A percentile compares a stretch with the other conserved stretches of the same genome.
Evolutionary conservation across 2,888 invertebrate species (phyloP).

Genomic region (Protodeltote pygarga): DNA sequence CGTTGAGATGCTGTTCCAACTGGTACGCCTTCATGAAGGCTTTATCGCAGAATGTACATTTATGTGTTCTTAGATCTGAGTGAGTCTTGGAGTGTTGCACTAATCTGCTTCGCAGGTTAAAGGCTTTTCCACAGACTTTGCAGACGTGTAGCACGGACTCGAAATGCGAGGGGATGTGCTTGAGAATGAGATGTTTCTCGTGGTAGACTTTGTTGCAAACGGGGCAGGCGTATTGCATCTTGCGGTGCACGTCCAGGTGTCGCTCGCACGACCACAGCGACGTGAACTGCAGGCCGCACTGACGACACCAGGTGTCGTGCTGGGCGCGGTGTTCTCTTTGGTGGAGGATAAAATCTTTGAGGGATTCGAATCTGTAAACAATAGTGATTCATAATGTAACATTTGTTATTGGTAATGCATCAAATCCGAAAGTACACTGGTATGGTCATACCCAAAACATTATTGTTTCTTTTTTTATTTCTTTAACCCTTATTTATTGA

Average conservation of each 20-base stretch:
- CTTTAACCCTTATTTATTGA: too few species aligned
- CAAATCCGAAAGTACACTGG: too few species aligned
- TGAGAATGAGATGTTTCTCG: slow-evolving; percentile 73
- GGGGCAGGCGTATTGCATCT: slow-evolving; percentile 80
- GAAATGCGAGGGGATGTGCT: slow-evolving; percentile 73
- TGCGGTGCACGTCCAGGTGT: slow-evolving; percentile 71
- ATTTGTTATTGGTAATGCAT: too few species aligned
- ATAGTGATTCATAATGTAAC: too few species aligned
- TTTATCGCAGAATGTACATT: slow-evolving; percentile 85
- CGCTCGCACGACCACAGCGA: slow-evolving; percentile 61
- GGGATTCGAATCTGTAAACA: slow-evolving; percentile 65
- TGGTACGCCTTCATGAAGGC: slow-evolving; percentile 61
- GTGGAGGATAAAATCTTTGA: slow-evolving; percentile 67
- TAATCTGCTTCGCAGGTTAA: slow-evolving; percentile 75
- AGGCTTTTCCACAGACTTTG: slow-evolving; percentile 72
- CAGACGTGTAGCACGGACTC: slow-evolving; percentile 80
- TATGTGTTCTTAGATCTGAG: slow-evolving; percentile 75
- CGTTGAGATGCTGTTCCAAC: slow-evolving; percentile 85
- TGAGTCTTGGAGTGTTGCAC: slow-evolving; percentile 70
- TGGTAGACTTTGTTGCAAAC: slow-evolving; percentile 85
- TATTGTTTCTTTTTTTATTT: too few species aligned
- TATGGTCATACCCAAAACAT: too few species aligned
- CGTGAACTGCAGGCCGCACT: slow-evolving; percentile 72
- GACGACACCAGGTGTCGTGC: slow-evolving; percentile 64
- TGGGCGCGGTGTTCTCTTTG: slow-evolving; percentile 58